Percentiles rank a stretch among this genome's conserved stretches.
These are phyloP conservation scores for Manis javanica DNA, from an alignment of 2,797 vertebrate species.

Conservation along the genomic window DNA sequence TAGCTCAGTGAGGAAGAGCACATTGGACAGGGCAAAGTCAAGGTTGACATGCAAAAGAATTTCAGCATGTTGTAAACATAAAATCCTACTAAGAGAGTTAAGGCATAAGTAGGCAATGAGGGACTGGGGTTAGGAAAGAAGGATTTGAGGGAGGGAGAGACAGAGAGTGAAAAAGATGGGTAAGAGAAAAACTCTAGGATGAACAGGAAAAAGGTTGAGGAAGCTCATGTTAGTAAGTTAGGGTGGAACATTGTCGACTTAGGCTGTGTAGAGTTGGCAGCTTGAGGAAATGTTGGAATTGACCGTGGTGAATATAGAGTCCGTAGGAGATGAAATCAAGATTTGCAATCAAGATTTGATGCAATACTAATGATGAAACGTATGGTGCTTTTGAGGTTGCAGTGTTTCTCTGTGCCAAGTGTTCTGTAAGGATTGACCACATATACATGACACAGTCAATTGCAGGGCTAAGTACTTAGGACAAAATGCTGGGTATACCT, in stretches of 20 bases:
- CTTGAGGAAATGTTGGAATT: conserved; percentile 22
- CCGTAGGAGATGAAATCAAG: not conserved
- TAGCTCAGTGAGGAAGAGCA: not conserved
- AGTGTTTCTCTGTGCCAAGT: not conserved
- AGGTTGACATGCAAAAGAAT: not conserved
- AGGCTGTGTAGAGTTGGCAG: not conserved
- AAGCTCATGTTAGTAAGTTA: not conserved
- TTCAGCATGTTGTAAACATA: not conserved
- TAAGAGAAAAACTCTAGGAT: not conserved
- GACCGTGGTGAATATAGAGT: not conserved
- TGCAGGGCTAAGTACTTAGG: not conserved
- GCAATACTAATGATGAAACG: not conserved
- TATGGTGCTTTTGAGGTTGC: not conserved
- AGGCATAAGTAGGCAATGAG: not conserved
- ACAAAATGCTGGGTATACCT: conserved; percentile 37
- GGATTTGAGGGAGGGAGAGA: not conserved
- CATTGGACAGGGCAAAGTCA: not conserved
- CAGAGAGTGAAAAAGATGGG: not conserved
- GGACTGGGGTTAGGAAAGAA: not conserved
- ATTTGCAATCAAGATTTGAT: not conserved
- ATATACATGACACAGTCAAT: not conserved
- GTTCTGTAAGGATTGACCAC: not conserved
- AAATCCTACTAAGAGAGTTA: not conserved
- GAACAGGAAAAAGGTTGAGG: not conserved
- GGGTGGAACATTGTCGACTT: not conserved